phyloP scores from a whole-genome alignment of 2,888 invertebrate species.

The Nemoura dubitans region DNA sequence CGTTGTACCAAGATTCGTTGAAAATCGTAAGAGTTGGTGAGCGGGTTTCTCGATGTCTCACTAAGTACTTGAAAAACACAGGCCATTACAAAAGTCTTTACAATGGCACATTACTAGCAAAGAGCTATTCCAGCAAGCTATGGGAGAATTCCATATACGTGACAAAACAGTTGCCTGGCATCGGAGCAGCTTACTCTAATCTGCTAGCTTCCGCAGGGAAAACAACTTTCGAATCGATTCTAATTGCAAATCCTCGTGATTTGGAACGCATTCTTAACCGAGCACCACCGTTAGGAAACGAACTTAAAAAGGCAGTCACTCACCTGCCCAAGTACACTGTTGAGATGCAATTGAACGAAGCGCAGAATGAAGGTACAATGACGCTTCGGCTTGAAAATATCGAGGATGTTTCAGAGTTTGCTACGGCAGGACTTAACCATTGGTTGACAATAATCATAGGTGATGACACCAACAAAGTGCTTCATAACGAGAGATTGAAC shows the following conservation, averaged over 20 bases:
- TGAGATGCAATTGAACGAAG: constrained; percentile 50
- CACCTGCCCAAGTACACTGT: constrained; percentile 72
- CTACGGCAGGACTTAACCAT: constrained; percentile 65
- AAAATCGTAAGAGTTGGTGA: constrained; percentile 74
- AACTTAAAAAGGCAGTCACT: constrained; percentile 69
- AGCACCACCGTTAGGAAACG: constrained; percentile 77
- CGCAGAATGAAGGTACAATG: constrained; percentile 53
- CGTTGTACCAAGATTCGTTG: constrained; percentile 73
- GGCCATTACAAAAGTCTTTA: constrained; percentile 65
- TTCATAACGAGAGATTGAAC: constrained; percentile 62
- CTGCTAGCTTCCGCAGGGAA: constrained; percentile 73
- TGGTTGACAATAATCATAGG: constrained; percentile 71
- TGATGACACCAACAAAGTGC: constrained; percentile 70
- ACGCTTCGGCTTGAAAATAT: constrained; percentile 62
- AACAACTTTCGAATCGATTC: constrained; percentile 70
- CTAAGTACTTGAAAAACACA: constrained; percentile 52
- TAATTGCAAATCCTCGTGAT: constrained; percentile 75
- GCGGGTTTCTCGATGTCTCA: constrained; percentile 71
- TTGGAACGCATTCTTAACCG: constrained; percentile 80
- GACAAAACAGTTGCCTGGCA: constrained; percentile 75
- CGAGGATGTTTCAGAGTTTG: constrained; percentile 60
- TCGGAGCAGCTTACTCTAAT: constrained; percentile 72
- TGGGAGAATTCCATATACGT: constrained; percentile 81
- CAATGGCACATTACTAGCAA: constrained; percentile 69
- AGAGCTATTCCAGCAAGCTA: constrained; percentile 72